Evolutionary conservation across 2,113 vertebrate genomes (phyloP), one percentile per base, ranked within the genome.

Genomic region (Chascanopsetta lugubris): DNA sequence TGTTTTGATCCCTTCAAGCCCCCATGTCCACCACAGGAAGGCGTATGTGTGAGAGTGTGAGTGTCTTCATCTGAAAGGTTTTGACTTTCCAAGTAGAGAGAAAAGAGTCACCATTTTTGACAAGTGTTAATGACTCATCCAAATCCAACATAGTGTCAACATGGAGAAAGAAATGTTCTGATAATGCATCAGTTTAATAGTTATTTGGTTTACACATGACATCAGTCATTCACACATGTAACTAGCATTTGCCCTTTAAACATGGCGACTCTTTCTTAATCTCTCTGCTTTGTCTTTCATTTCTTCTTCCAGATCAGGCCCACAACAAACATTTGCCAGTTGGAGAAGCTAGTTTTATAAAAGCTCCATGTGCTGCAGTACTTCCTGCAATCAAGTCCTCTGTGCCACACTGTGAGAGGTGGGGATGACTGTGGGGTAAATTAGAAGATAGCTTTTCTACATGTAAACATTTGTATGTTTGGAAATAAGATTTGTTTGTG

Each of bases 271-370:
- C 59, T 43, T 61, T 59, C 30, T 18, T 69, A 69, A 71, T 40
- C 27, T 66, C 12, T 69, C 50, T 61, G 18, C 49, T 79, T 59
- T 80, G 46, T 82, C 21, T 78, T 24, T 79, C 20, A n/a, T 67
- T 64, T 68, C 49, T 79, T 79, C 36, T 78, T 88, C 17, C 88
- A 93, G 92, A 82, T 85, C 89, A 36, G 38, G 62, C 66, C 10
- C 83, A 48, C 90, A 91, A 48, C 90, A 91, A 75, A 89, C 89
- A 18, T 92, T 93, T 82, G 71, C 75, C 42, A 69, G 89, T 43
- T 93, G 92, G 92, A 92, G 92, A 82, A 92, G 90, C 72, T 93
- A 91, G 77, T 77, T 83, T 69, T 66, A 43, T 51, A 66, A 64
- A 66, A 43, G 36, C 61, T 65, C 26, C 51, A 13, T 53, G 61